These are phyloP conservation scores for Festucalex cinctus DNA, from an alignment of 2,113 vertebrate species.

Conservation along the genomic window DNA sequence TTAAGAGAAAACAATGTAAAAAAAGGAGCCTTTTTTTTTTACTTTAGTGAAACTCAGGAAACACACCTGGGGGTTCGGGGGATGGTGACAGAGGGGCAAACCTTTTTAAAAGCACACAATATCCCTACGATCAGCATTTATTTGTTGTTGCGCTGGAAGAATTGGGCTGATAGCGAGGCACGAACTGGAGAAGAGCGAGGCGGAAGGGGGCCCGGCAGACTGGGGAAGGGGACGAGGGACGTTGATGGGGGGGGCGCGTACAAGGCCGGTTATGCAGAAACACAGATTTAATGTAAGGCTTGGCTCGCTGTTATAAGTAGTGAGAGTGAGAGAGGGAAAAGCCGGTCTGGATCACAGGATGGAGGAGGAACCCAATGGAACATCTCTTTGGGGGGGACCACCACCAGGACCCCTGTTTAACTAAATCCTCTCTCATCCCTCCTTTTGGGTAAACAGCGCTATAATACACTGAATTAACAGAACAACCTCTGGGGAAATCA, in stretches of 20 bases:
- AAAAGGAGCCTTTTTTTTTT: slow-evolving; percentile 59
- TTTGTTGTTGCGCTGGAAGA: slow-evolving; percentile 50
- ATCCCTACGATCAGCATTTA: slow-evolving; percentile 24
- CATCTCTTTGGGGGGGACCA: slow-evolving; percentile 15
- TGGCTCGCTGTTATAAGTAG: slow-evolving; percentile 62
- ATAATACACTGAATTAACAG: slow-evolving; percentile 64
- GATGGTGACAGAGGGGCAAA: slow-evolving; percentile 39
- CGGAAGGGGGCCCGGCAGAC: slow-evolving; percentile 57
- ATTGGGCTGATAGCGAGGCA: slow-evolving; percentile 42
- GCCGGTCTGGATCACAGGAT: slow-evolving; percentile 66
- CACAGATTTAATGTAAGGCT: slow-evolving; percentile 78
- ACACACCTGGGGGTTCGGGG: slow-evolving; percentile 51
- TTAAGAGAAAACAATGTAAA: slow-evolving; percentile 52
- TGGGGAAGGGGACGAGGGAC: slow-evolving; percentile 3
- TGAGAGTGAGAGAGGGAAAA: slow-evolving; percentile 72
- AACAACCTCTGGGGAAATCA: slow-evolving; percentile 65
- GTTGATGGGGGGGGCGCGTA: slow-evolving; percentile 18
- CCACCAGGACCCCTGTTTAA: slow-evolving; percentile 16
- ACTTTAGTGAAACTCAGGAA: slow-evolving; percentile 46
- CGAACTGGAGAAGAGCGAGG: slow-evolving; percentile 32
- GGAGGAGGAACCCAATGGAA: slow-evolving; percentile 18
- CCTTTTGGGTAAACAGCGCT: slow-evolving; percentile 48
- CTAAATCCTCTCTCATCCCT: background rate
- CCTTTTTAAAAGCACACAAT: slow-evolving; percentile 44
- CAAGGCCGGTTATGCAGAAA: slow-evolving; percentile 75